These are phyloP conservation scores for Papilio demoleus DNA, from an alignment of 2,888 invertebrate genomes.

Conservation along the genomic window DNA sequence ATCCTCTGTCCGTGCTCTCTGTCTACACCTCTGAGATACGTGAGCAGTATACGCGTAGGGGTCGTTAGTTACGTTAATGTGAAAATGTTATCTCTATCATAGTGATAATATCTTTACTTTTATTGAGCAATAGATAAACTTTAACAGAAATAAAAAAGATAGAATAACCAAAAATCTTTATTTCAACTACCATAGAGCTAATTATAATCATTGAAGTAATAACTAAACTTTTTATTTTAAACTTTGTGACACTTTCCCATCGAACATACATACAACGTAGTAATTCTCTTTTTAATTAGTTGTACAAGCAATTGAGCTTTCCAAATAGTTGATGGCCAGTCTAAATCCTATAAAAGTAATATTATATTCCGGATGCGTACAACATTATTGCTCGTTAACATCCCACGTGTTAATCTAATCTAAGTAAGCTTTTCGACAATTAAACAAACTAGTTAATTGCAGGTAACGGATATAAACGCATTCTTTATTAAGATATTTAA, in stretches of 20 bases:
- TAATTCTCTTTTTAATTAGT: slow-evolving; percentile 3
- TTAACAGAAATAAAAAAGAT: too few species aligned
- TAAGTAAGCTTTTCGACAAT: slow-evolving; percentile 26
- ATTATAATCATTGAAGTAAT: too few species aligned
- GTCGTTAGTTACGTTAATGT: too few species aligned
- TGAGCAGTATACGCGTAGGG: too few species aligned
- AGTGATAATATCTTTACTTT: too few species aligned
- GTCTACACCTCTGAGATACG: too few species aligned
- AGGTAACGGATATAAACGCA: slow-evolving; percentile 26
- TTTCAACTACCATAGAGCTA: too few species aligned
- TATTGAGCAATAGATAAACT: too few species aligned
- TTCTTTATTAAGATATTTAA: slow-evolving; percentile 2
- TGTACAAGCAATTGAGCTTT: slow-evolving; percentile 7
- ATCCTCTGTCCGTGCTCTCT: too few species aligned
- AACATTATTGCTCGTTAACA: slow-evolving; percentile 30
- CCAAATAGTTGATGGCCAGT: slow-evolving; percentile 18
- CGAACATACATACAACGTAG: background rate
- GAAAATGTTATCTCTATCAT: too few species aligned
- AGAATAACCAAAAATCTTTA: too few species aligned
- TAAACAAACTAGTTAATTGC: slow-evolving; percentile 36
- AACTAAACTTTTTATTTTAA: too few species aligned
- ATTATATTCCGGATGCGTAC: slow-evolving; percentile 7
- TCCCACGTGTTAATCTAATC: slow-evolving; percentile 33
- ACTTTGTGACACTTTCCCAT: background rate
- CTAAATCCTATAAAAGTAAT: slow-evolving; percentile 22